These are phyloP conservation scores for Pycnonotus jocosus DNA, from an alignment of 2,113 vertebrate genomes.

Conservation along the genomic window DNA sequence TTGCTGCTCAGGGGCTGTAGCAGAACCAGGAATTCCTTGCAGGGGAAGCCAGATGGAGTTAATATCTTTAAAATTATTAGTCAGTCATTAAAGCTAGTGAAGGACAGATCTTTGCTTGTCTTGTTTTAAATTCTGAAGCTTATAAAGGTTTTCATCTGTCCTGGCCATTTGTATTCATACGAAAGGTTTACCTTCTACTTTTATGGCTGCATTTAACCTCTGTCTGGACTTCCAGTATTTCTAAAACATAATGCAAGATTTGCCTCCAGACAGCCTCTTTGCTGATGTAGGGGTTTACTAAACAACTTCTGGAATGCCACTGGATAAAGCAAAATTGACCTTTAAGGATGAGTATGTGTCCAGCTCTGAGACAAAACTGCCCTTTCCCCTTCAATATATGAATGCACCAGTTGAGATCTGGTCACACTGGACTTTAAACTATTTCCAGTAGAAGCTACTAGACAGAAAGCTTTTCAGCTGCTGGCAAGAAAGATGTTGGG, in stretches of 20 bases:
- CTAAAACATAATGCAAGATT: neutral
- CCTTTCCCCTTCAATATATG: neutral
- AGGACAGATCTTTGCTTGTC: neutral
- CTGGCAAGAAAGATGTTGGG: neutral
- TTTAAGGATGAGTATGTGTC: neutral
- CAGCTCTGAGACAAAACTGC: neutral
- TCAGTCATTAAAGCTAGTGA: neutral
- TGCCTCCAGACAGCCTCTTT: neutral
- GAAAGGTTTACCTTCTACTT: neutral
- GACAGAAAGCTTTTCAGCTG: neutral
- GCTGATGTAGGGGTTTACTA: neutral
- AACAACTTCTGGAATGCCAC: neutral
- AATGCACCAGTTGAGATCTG: neutral
- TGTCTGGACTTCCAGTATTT: neutral
- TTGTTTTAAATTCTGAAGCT: neutral
- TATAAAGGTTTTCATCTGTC: neutral
- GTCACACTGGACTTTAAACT: neutral
- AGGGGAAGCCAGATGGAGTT: neutral
- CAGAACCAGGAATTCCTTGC: neutral
- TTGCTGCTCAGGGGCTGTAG: neutral
- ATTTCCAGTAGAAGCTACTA: neutral
- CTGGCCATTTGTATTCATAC: neutral
- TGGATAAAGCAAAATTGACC: neutral
- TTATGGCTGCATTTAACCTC: neutral
- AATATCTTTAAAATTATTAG: neutral